Percentiles rank a stretch among this genome's conserved stretches.
Evolutionary conservation across 2,888 invertebrate species (phyloP).

Genomic region (Amblyjoppa proteus): DNA sequence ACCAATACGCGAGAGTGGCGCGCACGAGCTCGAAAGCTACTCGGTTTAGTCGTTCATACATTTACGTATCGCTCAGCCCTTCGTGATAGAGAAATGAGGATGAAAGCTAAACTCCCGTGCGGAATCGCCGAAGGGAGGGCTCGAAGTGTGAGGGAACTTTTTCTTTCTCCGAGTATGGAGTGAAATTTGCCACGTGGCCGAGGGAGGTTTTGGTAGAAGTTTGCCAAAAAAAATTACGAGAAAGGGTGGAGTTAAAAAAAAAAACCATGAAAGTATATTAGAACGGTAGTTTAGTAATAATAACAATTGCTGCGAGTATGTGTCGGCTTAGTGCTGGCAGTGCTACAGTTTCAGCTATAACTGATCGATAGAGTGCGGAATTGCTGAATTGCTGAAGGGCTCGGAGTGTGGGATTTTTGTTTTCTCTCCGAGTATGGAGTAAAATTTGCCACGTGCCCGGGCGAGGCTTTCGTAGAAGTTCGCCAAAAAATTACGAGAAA

Average conservation of each 20-base stretch:
- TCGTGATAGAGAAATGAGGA: slow-evolving; percentile 44
- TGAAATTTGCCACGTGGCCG: slow-evolving; percentile 67
- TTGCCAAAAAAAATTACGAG: not conserved
- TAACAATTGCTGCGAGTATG: slow-evolving; percentile 19
- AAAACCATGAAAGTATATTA: not conserved
- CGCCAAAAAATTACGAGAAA: not conserved
- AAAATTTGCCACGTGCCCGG: slow-evolving; percentile 64
- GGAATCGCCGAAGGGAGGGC: slow-evolving; percentile 29
- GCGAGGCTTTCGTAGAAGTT: not conserved
- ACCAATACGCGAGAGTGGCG: slow-evolving; percentile 79
- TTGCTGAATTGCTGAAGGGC: slow-evolving; percentile 38
- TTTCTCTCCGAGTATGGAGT: slow-evolving; percentile 48
- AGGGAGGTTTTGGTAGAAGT: not conserved
- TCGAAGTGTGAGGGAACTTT: not conserved
- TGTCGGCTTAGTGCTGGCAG: slow-evolving; percentile 75
- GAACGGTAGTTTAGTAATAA: not conserved
- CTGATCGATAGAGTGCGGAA: slow-evolving; percentile 76
- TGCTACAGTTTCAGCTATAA: slow-evolving; percentile 66
- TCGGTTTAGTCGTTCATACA: not conserved
- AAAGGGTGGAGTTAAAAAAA: not conserved
- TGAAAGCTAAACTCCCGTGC: slow-evolving; percentile 50
- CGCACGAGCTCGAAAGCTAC: slow-evolving; percentile 44
- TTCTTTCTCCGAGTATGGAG: slow-evolving; percentile 30
- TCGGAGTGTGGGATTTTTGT: slow-evolving; percentile 34
- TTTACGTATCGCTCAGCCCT: slow-evolving; percentile 22